Conservation (phyloP, 2,113 vertebrate species). For the Bombycilla garrulus region DNA sequence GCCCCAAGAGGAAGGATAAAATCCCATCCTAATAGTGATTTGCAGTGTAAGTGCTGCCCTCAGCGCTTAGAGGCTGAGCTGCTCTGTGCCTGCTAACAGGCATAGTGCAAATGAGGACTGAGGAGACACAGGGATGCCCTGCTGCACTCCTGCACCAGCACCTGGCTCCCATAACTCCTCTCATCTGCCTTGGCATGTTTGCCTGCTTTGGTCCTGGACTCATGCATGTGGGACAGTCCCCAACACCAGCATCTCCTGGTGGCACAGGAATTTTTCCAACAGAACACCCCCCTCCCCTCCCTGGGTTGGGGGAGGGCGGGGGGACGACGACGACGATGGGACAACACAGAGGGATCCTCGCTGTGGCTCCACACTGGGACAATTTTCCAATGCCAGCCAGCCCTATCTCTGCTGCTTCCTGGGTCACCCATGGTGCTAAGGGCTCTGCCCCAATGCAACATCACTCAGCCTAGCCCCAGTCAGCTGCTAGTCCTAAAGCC, state of each 20-base stretch:
- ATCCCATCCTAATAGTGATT: neutral
- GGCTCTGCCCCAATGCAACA: neutral
- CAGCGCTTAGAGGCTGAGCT: neutral
- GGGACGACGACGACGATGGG: too few species aligned
- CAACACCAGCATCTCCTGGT: neutral
- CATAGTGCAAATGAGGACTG: neutral
- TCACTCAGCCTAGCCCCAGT: neutral
- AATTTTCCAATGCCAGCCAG: neutral
- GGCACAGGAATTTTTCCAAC: neutral
- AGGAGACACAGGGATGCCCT: neutral
- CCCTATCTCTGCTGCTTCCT: neutral
- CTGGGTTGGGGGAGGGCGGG: too few species aligned
- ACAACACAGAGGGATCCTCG: accelerated
- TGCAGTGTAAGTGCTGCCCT: neutral
- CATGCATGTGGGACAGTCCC: accelerated
- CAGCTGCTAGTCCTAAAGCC: neutral
- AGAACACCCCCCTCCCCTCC: too few species aligned
- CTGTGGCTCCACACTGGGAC: neutral
- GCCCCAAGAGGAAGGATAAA: neutral
- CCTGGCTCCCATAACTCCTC: neutral
- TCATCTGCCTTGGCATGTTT: accelerated
- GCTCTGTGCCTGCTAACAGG: neutral
- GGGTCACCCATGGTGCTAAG: neutral
- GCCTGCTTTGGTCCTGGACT: neutral
- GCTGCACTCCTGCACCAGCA: accelerated